Percentiles rank a stretch among this genome's conserved stretches.
phyloP scores from a whole-genome alignment of 2,888 invertebrate genomes.

The Nowickia ferox region DNA sequence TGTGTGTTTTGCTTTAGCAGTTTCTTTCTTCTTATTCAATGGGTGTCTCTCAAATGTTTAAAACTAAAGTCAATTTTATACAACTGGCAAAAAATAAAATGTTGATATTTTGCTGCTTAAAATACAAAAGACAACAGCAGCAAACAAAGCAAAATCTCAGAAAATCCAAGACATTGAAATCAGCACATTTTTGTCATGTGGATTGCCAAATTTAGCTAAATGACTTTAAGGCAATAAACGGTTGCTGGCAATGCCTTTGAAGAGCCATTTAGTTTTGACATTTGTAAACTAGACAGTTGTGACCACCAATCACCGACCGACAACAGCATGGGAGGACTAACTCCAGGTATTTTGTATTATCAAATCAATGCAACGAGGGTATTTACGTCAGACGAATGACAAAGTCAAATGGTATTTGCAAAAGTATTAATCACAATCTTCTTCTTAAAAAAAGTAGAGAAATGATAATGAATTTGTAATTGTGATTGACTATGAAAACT shows the following conservation, averaged over 20 bases:
- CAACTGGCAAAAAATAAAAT: not conserved
- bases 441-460: slow-evolving; percentile 36
- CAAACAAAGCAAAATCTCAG: slow-evolving; percentile 36
- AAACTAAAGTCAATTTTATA: not conserved
- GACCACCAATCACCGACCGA: slow-evolving; percentile 4
- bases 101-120: slow-evolving; percentile 7
- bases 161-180: slow-evolving; percentile 56
- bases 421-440: slow-evolving; percentile 69
- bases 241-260: slow-evolving; percentile 29
- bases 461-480: slow-evolving; percentile 52
- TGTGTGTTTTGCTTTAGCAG: not conserved
- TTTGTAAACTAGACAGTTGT: no score
- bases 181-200: slow-evolving; percentile 69
- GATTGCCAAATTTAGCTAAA: slow-evolving; percentile 68
- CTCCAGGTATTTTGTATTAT: slow-evolving; percentile 24
- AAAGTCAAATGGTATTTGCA: slow-evolving; percentile 69
- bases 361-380: slow-evolving; percentile 48
- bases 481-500: slow-evolving; percentile 21
- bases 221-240: slow-evolving; percentile 63
- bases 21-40: slow-evolving; percentile 28
- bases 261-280: slow-evolving; percentile 24
- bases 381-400: slow-evolving; percentile 65
- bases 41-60: slow-evolving; percentile 3
- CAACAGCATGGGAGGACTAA: slow-evolving; percentile 27
- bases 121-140: slow-evolving; percentile 3